Percentiles rank a stretch among this genome's conserved stretches.
Evolutionary conservation across 2,888 invertebrate species (phyloP).

Genomic region (Diaphora mendica): DNA sequence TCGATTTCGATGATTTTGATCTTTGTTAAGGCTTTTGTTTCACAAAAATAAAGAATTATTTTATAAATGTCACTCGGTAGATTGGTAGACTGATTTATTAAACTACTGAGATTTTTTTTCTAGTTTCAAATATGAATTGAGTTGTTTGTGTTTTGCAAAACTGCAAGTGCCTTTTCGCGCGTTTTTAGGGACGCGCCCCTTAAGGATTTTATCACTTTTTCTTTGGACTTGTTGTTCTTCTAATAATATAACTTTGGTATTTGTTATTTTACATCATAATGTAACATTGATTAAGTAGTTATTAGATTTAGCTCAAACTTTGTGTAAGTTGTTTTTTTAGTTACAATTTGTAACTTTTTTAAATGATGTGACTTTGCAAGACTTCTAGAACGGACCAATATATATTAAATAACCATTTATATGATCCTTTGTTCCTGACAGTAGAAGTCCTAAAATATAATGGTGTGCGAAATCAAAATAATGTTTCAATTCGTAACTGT

Average conservation of each 20-base stretch:
- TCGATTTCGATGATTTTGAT: too few species aligned
- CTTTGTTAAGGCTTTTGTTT: too few species aligned
- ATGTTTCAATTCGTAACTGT: conserved; percentile 66
- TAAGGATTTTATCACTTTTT: conserved; percentile 78
- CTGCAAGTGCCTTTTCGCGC: too few species aligned
- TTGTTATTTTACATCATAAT: conserved; percentile 21
- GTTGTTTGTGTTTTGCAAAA: too few species aligned
- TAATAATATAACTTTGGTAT: conserved; percentile 46
- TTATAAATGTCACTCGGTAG: too few species aligned
- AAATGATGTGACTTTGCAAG: neutral
- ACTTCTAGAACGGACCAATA: neutral
- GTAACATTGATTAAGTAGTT: neutral
- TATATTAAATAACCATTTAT: conserved; percentile 27
- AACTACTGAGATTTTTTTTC: too few species aligned
- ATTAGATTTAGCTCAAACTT: neutral
- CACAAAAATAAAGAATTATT: too few species aligned
- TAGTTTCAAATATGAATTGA: too few species aligned
- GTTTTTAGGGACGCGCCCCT: too few species aligned
- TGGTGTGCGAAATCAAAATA: conserved; percentile 57
- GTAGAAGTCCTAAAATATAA: conserved; percentile 65
- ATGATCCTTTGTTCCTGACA: conserved; percentile 52
- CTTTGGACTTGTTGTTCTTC: conserved; percentile 62
- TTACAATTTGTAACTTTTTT: neutral
- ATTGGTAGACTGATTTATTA: too few species aligned
- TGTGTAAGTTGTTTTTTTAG: neutral